Percentiles rank a stretch among this genome's conserved stretches.
phyloP scores from a whole-genome alignment of 2,797 vertebrate species.

The Serranus cabrilla region DNA sequence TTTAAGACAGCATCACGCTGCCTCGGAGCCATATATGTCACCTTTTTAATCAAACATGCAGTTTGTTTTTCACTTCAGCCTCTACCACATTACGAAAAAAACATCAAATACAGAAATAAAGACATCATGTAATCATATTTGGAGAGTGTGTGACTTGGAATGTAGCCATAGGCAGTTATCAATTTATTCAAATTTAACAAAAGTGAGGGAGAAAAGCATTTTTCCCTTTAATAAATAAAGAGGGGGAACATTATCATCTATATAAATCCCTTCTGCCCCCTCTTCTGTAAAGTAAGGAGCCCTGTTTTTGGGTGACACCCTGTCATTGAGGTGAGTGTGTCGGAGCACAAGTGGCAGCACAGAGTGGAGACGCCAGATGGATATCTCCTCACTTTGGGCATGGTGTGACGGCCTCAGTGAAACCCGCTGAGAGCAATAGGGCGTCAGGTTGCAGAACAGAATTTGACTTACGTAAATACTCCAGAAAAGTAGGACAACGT shows the following conservation, averaged over 20 bases:
- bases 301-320: constrained; percentile 20
- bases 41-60: constrained; percentile 6
- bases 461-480: constrained; percentile 42
- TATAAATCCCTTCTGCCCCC: constrained; percentile 4
- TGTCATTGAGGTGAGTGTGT: constrained; percentile 31
- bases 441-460: constrained; percentile 32
- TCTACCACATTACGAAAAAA: constrained; percentile 13
- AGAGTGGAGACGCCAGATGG: background rate
- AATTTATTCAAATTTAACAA: constrained; percentile 33
- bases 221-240: constrained; percentile 15
- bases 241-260: background rate
- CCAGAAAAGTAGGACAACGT: constrained; percentile 45
- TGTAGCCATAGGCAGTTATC: constrained; percentile 31
- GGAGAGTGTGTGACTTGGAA: constrained; percentile 31
- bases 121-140: constrained; percentile 32
- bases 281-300: constrained; percentile 10
- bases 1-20: background rate
- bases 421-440: constrained; percentile 24
- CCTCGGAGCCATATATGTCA: constrained; percentile 33
- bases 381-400: constrained; percentile 39
- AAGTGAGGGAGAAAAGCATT: constrained; percentile 7
- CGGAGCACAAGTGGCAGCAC: constrained; percentile 31
- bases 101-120: constrained; percentile 30
- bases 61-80: constrained; percentile 33
- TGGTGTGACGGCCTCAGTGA: constrained; percentile 24